Evolutionary conservation across 2,888 invertebrate species (phyloP), one percentile per base, ranked within the genome.

Genomic region (Pristionchus japonicus): DNA sequence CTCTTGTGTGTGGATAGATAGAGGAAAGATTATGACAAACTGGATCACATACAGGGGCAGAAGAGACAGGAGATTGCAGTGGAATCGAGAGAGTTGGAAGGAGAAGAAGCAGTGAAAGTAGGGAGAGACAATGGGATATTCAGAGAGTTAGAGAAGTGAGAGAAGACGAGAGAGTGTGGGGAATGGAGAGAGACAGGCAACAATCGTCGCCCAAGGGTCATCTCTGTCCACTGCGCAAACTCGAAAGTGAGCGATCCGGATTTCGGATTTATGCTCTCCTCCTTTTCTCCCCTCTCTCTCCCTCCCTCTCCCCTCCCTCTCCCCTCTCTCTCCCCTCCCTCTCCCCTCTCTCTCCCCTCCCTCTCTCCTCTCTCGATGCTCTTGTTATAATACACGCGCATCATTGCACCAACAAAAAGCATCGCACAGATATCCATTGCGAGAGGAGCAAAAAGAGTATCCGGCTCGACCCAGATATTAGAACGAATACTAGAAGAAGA

Each of bases 21-120:
- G 77, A 77, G 77, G 77, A 77, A 70, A 47, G 77, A 77, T 77
- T 82, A 82, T 82, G 82, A 82, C 82, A 82, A 82, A 82, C 82
- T 82, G 82, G 82, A 82, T 52, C 34, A 57, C 27, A 82, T 82
- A 49, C 49, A 52, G 20, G 82, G 31, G 82, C 20, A n/a, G 80
- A n/a, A 47, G 9, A 57, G 52, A 52, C 43, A 82, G n/a, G n/a
- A 82, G 49, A 82, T 49, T 52, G 52, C 82, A 52, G 34, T 82
- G 37, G n/a, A 74, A 47, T 77, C 77, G 77, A 77, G 77, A 77
- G 77, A 77, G 77, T 34, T 70, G 37, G 70, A 70, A 57, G 23
- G 70, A 40, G 43, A n/a, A 74, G 74, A 77, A 82, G 82, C 52
- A 80, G 49, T 80, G 47, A 43, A 31, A 80, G 27, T 47, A 80